Base-by-base conservation (phyloP, 2,888 invertebrate genomes). In the Drosophila rellima region DNA sequence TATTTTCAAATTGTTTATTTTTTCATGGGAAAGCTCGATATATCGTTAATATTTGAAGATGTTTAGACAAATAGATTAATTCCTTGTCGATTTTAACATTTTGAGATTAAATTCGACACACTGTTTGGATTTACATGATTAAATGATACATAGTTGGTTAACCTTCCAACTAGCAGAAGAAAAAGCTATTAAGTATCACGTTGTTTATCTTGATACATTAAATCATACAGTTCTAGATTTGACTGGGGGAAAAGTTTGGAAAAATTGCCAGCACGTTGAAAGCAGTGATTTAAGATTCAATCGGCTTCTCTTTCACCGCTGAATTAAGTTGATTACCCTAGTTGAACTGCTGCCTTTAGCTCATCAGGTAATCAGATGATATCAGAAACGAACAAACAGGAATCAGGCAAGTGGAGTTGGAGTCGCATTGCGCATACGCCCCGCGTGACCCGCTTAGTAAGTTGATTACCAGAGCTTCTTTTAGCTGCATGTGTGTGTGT, bases 381-480 rank as follows among this genome's bases (percentile, higher is more conserved):
- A 64, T 45, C 61, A 37, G 60, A 40, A 48, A 11, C 33, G 31
- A 47, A 48, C 57, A 48, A 47, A 48, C 57, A 48, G 37, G 47
- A 26, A 57, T 57, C 47, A 57, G 15, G 50, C 59, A 50, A 62
- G 37, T 61, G 54, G 37, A 40, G 47, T 48, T 48, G 31, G 33
- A 48, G 45, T 61, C 62, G 55, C 47, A 62, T 62, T 62, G 55
- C 55, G 62, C 55, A 62, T 62, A 62, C 62, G 55, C 44, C 56
- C 75, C 79, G 57, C 60, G 67, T 78, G 70, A 70, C 63, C 60
- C 77, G 79, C 66, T 77, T 70, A 61, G 51, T 61, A 77, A 77
- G 70, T 77, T 77, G 70, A 78, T 77, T 78, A 77, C 61, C 47
- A 31, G 31, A 39, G 35, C 29, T 51, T n/a, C 23, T 18, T 23